phyloP scores from a whole-genome alignment of 2,888 invertebrate genomes.

The Lasioglossum vierecki region DNA sequence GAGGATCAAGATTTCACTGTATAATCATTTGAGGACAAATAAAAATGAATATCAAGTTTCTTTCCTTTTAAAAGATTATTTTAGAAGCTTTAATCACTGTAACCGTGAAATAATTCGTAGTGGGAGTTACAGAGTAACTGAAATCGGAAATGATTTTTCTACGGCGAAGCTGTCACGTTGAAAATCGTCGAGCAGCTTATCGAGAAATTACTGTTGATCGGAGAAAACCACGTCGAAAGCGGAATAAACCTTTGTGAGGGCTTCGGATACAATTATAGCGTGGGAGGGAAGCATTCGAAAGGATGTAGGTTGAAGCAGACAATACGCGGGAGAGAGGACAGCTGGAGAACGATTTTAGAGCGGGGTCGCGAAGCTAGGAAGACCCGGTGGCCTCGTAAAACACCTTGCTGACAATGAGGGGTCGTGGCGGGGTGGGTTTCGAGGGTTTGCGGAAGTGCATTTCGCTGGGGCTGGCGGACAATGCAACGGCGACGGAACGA shows the following conservation, averaged over 20 bases:
- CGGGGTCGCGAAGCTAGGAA: slow-evolving; percentile 14
- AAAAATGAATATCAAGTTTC: background rate
- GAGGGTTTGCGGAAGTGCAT: slow-evolving; percentile 52
- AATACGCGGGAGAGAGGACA: slow-evolving; percentile 17
- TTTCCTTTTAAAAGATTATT: background rate
- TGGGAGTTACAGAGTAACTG: background rate
- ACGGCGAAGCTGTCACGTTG: background rate
- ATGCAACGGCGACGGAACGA: slow-evolving; percentile 43
- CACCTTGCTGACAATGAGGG: slow-evolving; percentile 59
- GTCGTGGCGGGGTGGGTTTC: slow-evolving; percentile 31
- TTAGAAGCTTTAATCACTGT: too few species aligned
- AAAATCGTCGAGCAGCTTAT: background rate
- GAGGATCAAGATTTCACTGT: too few species aligned
- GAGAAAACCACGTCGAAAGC: background rate
- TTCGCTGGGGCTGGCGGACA: slow-evolving; percentile 49
- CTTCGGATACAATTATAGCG: slow-evolving; percentile 1
- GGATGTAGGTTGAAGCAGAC: slow-evolving; percentile 10
- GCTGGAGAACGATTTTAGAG: slow-evolving; percentile 40
- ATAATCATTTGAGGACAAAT: background rate
- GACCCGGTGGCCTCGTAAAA: slow-evolving; percentile 62
- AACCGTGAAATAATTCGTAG: background rate
- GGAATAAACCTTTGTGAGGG: background rate
- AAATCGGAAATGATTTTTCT: background rate
- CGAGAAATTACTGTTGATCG: background rate
- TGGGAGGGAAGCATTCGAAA: slow-evolving; percentile 19